phyloP scores from a whole-genome alignment of 2,888 invertebrate species.

The Papilio elwesi region DNA sequence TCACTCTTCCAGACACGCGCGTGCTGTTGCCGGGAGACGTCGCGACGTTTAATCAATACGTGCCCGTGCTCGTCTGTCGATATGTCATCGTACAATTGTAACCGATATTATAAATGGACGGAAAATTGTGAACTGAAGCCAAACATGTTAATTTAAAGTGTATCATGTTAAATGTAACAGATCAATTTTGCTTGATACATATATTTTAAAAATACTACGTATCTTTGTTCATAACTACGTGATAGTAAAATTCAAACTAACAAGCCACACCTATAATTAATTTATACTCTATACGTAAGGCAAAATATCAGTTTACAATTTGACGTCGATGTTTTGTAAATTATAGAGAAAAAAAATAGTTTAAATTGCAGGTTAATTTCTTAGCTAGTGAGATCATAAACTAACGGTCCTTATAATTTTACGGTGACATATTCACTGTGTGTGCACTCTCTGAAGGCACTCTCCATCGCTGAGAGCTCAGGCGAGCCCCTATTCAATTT shows the following conservation, averaged over 20 bases:
- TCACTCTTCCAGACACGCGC: not conserved
- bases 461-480: not conserved
- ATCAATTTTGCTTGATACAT: not conserved
- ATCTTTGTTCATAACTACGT: not conserved
- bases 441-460: not conserved
- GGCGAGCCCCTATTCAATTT: not conserved
- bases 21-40: not conserved
- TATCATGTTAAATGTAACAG: not conserved
- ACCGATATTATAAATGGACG: not conserved
- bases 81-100: not conserved
- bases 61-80: not conserved
- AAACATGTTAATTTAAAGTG: not conserved
- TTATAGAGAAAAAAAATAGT: not conserved
- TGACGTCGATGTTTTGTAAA: not conserved
- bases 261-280: no score
- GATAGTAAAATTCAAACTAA: not conserved
- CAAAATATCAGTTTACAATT: not conserved
- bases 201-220: not conserved
- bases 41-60: not conserved
- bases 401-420: not conserved
- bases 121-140: not conserved
- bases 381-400: not conserved
- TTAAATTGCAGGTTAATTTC: no score
- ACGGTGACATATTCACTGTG: not conserved
- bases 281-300: not conserved